Evolutionary conservation across 2,888 invertebrate genomes (phyloP), one percentile per base, ranked within the genome.

Genomic region (Eutolmus rufibarbis): DNA sequence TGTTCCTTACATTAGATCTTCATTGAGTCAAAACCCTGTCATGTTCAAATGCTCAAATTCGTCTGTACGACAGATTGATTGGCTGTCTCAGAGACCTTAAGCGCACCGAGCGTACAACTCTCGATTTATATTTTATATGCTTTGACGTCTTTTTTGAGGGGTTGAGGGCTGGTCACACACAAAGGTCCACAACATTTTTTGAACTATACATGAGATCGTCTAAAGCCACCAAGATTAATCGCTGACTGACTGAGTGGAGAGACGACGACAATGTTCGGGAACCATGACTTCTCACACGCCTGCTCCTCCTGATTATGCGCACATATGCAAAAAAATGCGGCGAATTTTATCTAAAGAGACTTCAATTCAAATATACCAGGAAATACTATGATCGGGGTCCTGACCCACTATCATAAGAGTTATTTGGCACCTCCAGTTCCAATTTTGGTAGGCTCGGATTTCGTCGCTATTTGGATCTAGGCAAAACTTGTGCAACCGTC

Each of bases 231-330:
- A 88, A 87, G 77, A 77, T 57, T 66, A 77, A 88, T 87, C 88
- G 88, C 89, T 89, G 89, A 89, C 89, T 89, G 89, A 89, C 89
- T 89, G 89, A 86, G 46, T 74, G 51, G 77, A 86, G 77, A 86
- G 86, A 86, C 37, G 86, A 77, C 77, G 77, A 74, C 43, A 76
- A 56, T 56, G 46, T 56, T 56, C 86, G 34, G 76, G 77, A 51
- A 86, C 77, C 86, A 74, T 74, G 74, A 85, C 74, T 74, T 85
- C 85, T 66, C 74, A 57, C 28, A 74, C 85, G 46, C 57, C 85
- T 85, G 74, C 85, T 74, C 85, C 46, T 74, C 74, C 85, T 85
- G 74, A 34, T 51, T 82, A 31, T 56, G 66, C 66, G 66, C 66
- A 66, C 66, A 28, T 66, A 56, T 28, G 66, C 66, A 74, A 46